These are phyloP conservation scores for Alsophila aescularia DNA, from an alignment of 2,888 invertebrate genomes.

Conservation along the genomic window DNA sequence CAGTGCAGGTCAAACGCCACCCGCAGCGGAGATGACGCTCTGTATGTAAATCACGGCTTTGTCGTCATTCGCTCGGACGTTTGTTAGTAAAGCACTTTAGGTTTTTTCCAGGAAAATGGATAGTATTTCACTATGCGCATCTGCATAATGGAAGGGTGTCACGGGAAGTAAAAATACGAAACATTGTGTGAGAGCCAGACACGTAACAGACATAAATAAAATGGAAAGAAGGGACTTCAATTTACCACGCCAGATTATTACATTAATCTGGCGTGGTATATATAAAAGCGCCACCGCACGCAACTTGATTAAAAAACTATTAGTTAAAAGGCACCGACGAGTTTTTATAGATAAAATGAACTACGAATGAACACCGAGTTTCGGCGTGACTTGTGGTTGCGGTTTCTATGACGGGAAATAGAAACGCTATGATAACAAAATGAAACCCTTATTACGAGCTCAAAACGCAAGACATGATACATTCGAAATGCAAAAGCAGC, in stretches of 20 bases:
- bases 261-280: slow-evolving; percentile 75
- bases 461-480: neutral
- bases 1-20: slow-evolving; percentile 57
- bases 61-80: slow-evolving; percentile 56
- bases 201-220: slow-evolving; percentile 73
- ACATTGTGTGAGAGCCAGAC: slow-evolving; percentile 69
- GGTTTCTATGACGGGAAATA: neutral
- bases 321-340: slow-evolving; percentile 80
- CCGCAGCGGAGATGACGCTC: slow-evolving; percentile 67
- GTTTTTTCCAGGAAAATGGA: slow-evolving; percentile 51
- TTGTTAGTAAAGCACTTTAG: slow-evolving; percentile 62
- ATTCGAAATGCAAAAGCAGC: too few species aligned
- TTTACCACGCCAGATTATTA: slow-evolving; percentile 83
- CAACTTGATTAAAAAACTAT: slow-evolving; percentile 84
- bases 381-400: slow-evolving; percentile 48
- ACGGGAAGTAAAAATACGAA: slow-evolving; percentile 65
- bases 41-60: slow-evolving; percentile 68
- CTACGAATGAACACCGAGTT: slow-evolving; percentile 57
- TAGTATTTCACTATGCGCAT: slow-evolving; percentile 39
- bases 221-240: slow-evolving; percentile 80
- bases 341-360: slow-evolving; percentile 79
- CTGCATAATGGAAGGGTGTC: slow-evolving; percentile 48
- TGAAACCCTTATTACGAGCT: neutral
- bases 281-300: slow-evolving; percentile 66
- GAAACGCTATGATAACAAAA: neutral